Base-by-base conservation (phyloP, 2,888 invertebrate genomes). In the Rotaria magnacalcarata region DNA sequence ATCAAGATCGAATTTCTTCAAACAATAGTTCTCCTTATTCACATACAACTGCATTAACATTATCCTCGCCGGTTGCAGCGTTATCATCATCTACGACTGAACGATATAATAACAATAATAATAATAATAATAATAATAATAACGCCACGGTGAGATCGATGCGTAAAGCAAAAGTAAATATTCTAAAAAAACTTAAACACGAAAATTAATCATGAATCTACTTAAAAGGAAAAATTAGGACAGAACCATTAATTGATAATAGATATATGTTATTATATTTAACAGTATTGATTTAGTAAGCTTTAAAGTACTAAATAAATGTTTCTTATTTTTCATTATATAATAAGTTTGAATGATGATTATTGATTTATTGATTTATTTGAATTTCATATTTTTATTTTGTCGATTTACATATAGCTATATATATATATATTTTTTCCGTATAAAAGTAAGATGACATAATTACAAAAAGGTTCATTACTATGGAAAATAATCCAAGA, bases 151-250 rank as follows among this genome's bases (percentile, higher is more conserved):
- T 34, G 34, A 16, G 19, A 34, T 34, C 34, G 34, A 19, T 34
- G 19, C 27, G 67, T 67, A 67, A 67, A 67, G 34, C 67, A 19
- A 67, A 67, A 67, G 67, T 67, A 67, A 67, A 67, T 67, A 67
- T 67, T 27, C 24, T 8, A 6, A 54, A 34, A 67, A 19, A 54
- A 14, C 19, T 24, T 52, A 11, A 11, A 52, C 7, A 2, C 4
- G 24, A 56, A 56, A 24, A 24, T 0, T 56, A 24, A 7, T 24
- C 7, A 56, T 56, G 24, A 56, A 8, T 56, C 56, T 56, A 56
- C 21, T 56, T 24, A 24, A 56, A 24, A 56, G 3, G 7, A 24
- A 24, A 24, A 24, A 56, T 7, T 10, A 56, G 56, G 24, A 56
- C 24, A 24, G 21, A 56, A 54, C 6, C 4, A 54, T 21, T 21